phyloP scores from a whole-genome alignment of 2,888 invertebrate genomes.

The Onthophagus sagittarius region DNA sequence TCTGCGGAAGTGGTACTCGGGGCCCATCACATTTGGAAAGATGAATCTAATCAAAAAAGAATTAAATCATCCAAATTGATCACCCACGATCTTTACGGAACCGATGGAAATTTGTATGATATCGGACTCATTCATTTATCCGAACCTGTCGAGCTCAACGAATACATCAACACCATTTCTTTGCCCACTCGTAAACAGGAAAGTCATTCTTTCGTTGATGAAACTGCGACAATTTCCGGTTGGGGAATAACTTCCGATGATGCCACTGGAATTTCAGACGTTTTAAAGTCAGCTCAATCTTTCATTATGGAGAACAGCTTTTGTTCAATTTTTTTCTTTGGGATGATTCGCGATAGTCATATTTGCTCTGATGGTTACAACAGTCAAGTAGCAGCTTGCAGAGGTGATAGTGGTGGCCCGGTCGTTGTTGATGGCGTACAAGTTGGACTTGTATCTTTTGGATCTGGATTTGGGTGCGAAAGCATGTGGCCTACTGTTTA shows the following conservation, averaged over 20 bases:
- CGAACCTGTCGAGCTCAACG: constrained; percentile 35
- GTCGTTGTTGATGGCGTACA: constrained; percentile 21
- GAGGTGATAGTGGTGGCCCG: constrained; percentile 49
- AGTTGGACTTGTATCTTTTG: constrained; percentile 40
- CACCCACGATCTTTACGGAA: constrained; percentile 29
- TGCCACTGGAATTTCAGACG: constrained; percentile 2
- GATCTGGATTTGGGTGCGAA: constrained; percentile 43
- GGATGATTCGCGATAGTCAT: constrained; percentile 46
- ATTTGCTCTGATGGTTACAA: constrained; percentile 49
- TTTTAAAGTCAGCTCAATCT: neutral
- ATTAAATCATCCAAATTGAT: constrained; percentile 24
- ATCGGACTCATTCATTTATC: constrained; percentile 49
- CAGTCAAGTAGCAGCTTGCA: constrained; percentile 50
- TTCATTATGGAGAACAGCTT: constrained; percentile 6
- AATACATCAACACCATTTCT: constrained; percentile 25
- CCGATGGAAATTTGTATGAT: constrained; percentile 42
- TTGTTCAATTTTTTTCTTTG: constrained; percentile 48
- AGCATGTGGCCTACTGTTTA: constrained; percentile 45
- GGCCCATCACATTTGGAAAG: constrained; percentile 36
- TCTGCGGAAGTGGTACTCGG: constrained; percentile 31
- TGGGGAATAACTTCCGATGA: constrained; percentile 48
- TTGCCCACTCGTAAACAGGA: constrained; percentile 28
- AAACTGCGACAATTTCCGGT: constrained; percentile 47
- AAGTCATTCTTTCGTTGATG: constrained; percentile 41
- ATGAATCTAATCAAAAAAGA: constrained; percentile 36